These are phyloP conservation scores for Dasyprocta punctata DNA, from an alignment of 2,113 vertebrate species.

Conservation along the genomic window DNA sequence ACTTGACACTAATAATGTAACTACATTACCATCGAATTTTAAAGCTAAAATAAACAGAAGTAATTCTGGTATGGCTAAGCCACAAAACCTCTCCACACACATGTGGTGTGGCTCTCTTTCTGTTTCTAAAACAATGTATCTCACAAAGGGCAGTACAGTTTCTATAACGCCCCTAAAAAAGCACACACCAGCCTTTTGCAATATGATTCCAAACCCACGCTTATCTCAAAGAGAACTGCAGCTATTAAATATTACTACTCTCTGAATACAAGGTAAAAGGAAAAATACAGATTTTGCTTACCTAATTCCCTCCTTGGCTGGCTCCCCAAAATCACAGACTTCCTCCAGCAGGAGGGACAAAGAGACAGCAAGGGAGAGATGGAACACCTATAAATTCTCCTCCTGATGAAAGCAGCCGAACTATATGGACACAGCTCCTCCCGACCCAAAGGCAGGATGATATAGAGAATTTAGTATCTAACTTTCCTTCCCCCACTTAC, in stretches of 20 bases:
- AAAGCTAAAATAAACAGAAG: constrained; percentile 44
- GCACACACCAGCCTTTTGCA: constrained; percentile 50
- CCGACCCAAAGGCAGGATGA: background rate
- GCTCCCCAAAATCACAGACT: constrained; percentile 57
- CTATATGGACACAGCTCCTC: background rate
- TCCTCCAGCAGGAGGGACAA: constrained; percentile 22
- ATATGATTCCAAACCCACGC: constrained; percentile 18
- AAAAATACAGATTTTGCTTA: constrained; percentile 63
- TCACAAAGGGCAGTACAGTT: background rate
- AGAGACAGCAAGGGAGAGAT: constrained; percentile 44
- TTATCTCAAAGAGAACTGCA: constrained; percentile 51
- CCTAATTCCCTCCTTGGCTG: constrained; percentile 68
- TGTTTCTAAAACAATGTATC: constrained; percentile 58
- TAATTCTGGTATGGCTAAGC: background rate
- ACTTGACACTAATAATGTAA: constrained; percentile 19
- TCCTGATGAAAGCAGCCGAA: background rate
- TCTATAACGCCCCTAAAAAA: constrained; percentile 37
- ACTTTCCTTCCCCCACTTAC: constrained; percentile 14
- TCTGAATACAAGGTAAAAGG: constrained; percentile 49
- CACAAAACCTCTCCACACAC: background rate
- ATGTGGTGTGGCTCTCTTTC: background rate
- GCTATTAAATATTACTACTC: constrained; percentile 32
- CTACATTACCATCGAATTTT: background rate
- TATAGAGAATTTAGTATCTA: background rate
- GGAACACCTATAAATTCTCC: background rate